Evolutionary conservation across 1,140 invertebrate genomes (phyloP).

Genomic region (Medauroidea extradentata): DNA sequence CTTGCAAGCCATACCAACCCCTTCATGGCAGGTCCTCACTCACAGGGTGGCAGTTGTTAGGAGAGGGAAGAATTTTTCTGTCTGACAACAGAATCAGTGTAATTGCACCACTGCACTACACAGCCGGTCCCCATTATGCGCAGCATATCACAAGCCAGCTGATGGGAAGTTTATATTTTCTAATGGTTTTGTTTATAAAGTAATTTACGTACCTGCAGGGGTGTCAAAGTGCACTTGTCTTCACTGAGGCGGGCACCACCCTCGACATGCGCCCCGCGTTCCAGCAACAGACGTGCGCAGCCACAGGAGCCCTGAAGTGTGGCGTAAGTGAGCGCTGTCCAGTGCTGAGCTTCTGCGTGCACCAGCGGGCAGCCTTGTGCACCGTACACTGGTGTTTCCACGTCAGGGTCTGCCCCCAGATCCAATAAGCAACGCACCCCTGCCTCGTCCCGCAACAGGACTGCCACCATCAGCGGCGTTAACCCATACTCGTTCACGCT

Average conservation of each 20-base stretch:
- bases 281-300: constrained; percentile 61
- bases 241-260: constrained; percentile 75
- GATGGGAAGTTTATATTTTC: too few relatives aligned
- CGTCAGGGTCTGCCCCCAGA: constrained; percentile 47
- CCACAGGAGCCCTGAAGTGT: constrained; percentile 50
- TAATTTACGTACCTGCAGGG: constrained; percentile 81
- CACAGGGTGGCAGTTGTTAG: too few relatives aligned
- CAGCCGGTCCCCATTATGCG: too few relatives aligned
- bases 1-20: too few relatives aligned
- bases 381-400: constrained; percentile 44
- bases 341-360: constrained; percentile 70
- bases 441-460: constrained; percentile 72
- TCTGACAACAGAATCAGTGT: too few relatives aligned
- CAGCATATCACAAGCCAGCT: too few relatives aligned
- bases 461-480: constrained; percentile 76
- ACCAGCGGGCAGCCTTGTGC: constrained; percentile 41
- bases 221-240: constrained; percentile 80
- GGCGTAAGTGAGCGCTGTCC: constrained; percentile 71
- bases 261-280: constrained; percentile 78
- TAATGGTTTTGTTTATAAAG: too few relatives aligned
- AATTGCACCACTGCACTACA: too few relatives aligned
- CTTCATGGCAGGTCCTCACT: too few relatives aligned
- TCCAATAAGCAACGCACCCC: constrained; percentile 56
- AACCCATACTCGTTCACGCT: constrained; percentile 74
- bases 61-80: too few relatives aligned